Evolutionary conservation across 1,140 invertebrate genomes (phyloP).

Genomic region (Hypsibius dujardini): DNA sequence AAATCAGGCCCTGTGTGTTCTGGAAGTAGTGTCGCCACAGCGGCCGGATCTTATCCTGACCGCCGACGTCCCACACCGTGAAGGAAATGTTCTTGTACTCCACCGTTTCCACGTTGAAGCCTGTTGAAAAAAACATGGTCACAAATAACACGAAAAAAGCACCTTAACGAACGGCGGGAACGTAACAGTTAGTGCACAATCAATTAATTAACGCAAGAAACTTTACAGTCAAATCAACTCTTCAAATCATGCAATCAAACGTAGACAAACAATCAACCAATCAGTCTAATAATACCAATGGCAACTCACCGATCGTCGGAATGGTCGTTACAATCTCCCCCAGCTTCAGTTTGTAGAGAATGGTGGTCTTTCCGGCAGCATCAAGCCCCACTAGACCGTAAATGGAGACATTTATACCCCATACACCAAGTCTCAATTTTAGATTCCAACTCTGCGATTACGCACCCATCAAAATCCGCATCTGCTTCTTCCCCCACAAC

Average conservation of each 20-base stretch:
- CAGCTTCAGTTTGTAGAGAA: constrained; percentile 97
- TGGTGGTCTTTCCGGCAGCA: constrained; percentile 98
- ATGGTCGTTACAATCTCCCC: constrained; percentile 99
- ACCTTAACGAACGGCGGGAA: constrained; percentile 2
- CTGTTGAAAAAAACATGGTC: constrained; percentile 36
- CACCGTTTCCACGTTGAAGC: constrained; percentile 86
- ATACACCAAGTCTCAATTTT: constrained; percentile 17
- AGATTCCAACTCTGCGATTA: constrained; percentile 18
- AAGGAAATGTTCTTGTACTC: constrained; percentile 90
- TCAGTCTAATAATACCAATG: not conserved
- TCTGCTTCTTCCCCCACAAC: constrained; percentile 93
- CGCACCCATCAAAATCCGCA: constrained; percentile 83
- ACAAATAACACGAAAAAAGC: constrained; percentile 16
- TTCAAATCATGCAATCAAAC: constrained; percentile 23
- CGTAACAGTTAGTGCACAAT: no score
- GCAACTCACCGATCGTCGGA: constrained; percentile 82
- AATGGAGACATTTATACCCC: constrained; percentile 18
- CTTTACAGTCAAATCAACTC: constrained; percentile 19
- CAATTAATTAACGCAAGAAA: not conserved
- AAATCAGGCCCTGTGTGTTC: constrained; percentile 77
- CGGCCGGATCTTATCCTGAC: constrained; percentile 66
- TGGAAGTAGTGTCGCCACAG: constrained; percentile 93
- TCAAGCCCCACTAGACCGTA: constrained; percentile 57
- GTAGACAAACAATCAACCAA: constrained; percentile 13
- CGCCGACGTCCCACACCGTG: constrained; percentile 73